These are phyloP conservation scores for Oligia fasciuncula DNA, from an alignment of 2,888 invertebrate species.

Conservation along the genomic window DNA sequence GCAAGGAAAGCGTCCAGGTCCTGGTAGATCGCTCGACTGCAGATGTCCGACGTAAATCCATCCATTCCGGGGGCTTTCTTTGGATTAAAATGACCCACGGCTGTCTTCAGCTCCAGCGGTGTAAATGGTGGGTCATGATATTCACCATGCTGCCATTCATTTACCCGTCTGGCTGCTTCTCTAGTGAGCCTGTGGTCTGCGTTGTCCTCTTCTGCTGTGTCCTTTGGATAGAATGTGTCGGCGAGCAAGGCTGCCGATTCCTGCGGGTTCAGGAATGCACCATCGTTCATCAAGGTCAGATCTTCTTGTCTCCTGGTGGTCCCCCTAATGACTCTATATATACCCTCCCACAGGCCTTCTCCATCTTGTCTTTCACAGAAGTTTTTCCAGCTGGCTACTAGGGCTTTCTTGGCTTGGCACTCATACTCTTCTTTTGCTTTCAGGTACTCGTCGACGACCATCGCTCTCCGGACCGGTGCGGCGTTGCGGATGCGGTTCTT, in stretches of 20 bases:
- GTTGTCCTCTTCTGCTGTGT: background rate
- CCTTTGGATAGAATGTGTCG: conserved; percentile 7
- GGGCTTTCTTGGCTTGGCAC: conserved; percentile 15
- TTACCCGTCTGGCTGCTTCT: background rate
- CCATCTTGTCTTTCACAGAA: conserved; percentile 52
- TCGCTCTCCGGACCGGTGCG: conserved; percentile 36
- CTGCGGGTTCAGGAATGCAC: conserved; percentile 18
- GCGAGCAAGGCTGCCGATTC: conserved; percentile 42
- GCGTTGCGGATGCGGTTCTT: conserved; percentile 50
- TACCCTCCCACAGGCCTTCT: conserved; percentile 28
- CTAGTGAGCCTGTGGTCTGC: background rate
- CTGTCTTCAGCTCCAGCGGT: background rate
- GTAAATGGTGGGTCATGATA: conserved; percentile 22
- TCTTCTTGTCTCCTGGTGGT: conserved; percentile 5
- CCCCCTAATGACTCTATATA: background rate
- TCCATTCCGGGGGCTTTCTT: conserved; percentile 9
- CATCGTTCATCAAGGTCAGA: background rate
- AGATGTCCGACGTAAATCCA: conserved; percentile 11
- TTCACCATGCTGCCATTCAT: conserved; percentile 8
- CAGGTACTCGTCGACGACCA: conserved; percentile 47
- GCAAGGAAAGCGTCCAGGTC: background rate
- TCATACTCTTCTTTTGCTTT: conserved; percentile 47
- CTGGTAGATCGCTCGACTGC: conserved; percentile 12
- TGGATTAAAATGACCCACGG: background rate
- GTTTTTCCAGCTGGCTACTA: conserved; percentile 45